A percentile compares a stretch with the other conserved stretches of the same genome.
These are phyloP conservation scores for Phlogophora meticulosa DNA, from an alignment of 2,888 invertebrate genomes.

Conservation along the genomic window DNA sequence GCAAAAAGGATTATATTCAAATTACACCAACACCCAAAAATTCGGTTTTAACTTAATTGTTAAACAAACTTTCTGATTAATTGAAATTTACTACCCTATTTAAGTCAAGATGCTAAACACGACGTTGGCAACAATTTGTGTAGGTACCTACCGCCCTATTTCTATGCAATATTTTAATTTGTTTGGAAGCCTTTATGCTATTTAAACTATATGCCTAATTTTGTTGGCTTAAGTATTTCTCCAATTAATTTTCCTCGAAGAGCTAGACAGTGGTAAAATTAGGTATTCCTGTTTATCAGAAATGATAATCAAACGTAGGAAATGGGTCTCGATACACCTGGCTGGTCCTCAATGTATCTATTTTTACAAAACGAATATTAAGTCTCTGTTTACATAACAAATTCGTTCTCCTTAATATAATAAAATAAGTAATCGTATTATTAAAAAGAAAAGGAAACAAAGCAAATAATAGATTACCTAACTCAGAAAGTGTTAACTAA, in stretches of 20 bases:
- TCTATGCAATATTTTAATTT: neutral
- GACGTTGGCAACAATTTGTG: neutral
- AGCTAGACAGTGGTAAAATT: no score
- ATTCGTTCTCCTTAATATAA: no score
- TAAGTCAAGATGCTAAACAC: neutral
- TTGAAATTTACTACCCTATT: constrained; percentile 30
- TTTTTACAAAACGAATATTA: neutral
- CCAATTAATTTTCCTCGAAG: no score
- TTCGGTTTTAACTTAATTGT: constrained; percentile 29
- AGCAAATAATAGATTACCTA: constrained; percentile 4
- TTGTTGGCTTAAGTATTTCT: no score
- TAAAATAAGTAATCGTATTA: no score
- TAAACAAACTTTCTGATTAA: constrained; percentile 41
- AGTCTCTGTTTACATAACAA: neutral
- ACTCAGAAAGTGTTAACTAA: neutral
- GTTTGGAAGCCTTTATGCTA: no score
- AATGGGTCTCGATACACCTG: no score
- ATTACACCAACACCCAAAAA: constrained; percentile 31
- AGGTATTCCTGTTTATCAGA: no score
- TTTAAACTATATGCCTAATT: no score
- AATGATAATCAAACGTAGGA: neutral
- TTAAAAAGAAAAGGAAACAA: no score
- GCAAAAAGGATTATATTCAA: constrained; percentile 29
- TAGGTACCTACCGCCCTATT: neutral
- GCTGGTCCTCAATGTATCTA: neutral